Percentiles rank a stretch among this genome's conserved stretches.
Conservation (phyloP, 2,113 vertebrate genomes). For the Ceyx cyanopectus region DNA sequence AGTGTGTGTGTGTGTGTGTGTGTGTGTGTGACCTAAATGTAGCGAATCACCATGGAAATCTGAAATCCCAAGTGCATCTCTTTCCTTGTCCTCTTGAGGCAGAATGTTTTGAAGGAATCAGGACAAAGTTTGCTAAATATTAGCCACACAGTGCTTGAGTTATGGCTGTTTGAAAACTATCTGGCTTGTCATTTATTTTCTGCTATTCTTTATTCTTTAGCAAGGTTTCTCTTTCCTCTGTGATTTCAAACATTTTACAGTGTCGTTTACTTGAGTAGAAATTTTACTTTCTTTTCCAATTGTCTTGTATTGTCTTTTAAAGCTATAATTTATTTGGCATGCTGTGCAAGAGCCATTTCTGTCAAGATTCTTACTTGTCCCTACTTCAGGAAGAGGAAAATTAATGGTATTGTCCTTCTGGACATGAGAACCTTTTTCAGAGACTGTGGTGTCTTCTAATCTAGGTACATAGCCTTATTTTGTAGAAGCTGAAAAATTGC, state of each 20-base stretch:
- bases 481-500: slow-evolving; percentile 46
- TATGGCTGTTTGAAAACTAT: neutral
- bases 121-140: neutral
- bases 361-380: neutral
- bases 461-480: neutral
- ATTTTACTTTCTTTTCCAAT: neutral
- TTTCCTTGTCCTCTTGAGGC: neutral
- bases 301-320: neutral
- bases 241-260: neutral
- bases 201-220: neutral
- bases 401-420: neutral
- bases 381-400: neutral
- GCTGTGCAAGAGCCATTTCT: neutral
- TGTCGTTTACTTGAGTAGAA: neutral
- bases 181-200: neutral
- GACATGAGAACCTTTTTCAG: neutral
- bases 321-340: neutral
- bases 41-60: neutral
- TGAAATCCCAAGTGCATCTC: neutral
- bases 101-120: neutral
- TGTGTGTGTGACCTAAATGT: neutral
- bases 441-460: neutral
- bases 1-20: neutral
- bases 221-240: neutral
- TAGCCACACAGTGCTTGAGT: neutral